Percentiles rank a stretch among this genome's conserved stretches.
Evolutionary conservation across 1,140 invertebrate species (phyloP).

Genomic region (Ooceraea biroi): DNA sequence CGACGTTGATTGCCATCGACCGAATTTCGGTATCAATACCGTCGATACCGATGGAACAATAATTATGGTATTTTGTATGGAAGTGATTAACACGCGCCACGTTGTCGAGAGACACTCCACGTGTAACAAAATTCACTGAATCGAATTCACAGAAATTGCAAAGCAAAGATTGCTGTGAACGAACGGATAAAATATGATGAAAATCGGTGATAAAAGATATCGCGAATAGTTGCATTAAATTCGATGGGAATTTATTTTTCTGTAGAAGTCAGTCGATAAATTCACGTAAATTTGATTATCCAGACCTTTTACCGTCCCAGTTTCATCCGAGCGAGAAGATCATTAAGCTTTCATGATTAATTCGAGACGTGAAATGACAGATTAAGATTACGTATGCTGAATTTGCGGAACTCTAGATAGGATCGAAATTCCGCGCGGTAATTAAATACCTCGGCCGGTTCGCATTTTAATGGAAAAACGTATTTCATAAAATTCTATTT

Average conservation of each 20-base stretch:
- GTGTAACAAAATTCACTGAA: background rate
- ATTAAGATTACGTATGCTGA: conserved; percentile 30
- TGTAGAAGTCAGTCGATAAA: background rate
- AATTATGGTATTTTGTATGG: background rate
- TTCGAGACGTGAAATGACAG: background rate
- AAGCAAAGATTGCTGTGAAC: background rate
- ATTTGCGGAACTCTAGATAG: background rate
- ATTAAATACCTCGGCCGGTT: conserved; percentile 29
- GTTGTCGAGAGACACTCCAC: conserved; percentile 13
- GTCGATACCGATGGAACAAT: conserved; percentile 17
- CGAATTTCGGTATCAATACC: conserved; percentile 1
- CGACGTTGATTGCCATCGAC: too few species aligned
- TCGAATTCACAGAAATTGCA: background rate
- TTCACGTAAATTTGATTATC: background rate
- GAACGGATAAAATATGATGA: background rate
- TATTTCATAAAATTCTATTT: conserved; percentile 39
- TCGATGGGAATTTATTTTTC: background rate
- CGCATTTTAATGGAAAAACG: conserved; percentile 13
- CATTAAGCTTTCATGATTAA: conserved; percentile 14
- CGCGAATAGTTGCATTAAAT: background rate
- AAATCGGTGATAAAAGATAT: background rate
- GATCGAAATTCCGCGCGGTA: conserved; percentile 2
- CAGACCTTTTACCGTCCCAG: background rate
- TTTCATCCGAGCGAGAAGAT: background rate
- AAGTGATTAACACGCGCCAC: conserved; percentile 14